These are phyloP conservation scores for Lasius platythorax DNA, from an alignment of 2,888 invertebrate species.

Conservation along the genomic window DNA sequence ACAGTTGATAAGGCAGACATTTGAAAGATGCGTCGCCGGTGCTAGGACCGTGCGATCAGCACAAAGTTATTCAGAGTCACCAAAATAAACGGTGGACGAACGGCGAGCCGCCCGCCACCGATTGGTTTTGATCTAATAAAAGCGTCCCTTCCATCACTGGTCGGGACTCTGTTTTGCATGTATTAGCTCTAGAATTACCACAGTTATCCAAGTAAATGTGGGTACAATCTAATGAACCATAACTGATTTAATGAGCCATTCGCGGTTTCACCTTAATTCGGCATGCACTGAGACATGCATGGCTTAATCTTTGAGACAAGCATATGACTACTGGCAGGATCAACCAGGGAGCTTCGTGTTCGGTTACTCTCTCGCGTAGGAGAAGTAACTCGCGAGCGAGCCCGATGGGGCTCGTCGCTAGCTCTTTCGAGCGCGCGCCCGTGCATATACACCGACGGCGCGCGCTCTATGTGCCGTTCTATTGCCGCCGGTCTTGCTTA, in stretches of 20 bases:
- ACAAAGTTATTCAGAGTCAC: too few species aligned
- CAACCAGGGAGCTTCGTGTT: conserved; percentile 82
- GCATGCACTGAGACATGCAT: conserved; percentile 89
- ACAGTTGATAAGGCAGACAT: conserved; percentile 90
- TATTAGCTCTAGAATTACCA: conserved; percentile 91
- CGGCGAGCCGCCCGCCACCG: too few species aligned
- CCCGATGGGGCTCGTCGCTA: too few species aligned
- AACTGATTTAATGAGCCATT: conserved; percentile 88
- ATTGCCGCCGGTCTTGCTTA: too few species aligned
- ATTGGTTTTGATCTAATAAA: too few species aligned
- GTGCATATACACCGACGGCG: too few species aligned
- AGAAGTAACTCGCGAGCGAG: too few species aligned
- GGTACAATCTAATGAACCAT: conserved; percentile 86
- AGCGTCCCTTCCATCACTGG: too few species aligned
- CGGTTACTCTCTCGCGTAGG: background rate
- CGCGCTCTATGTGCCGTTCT: too few species aligned
- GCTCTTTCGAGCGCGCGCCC: too few species aligned
- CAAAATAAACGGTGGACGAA: too few species aligned
- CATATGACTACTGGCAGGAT: conserved; percentile 88
- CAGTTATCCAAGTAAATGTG: conserved; percentile 88
- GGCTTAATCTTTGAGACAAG: conserved; percentile 90
- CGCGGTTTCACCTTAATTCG: conserved; percentile 87
- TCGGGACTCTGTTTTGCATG: conserved; percentile 87
- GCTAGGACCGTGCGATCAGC: conserved; percentile 57
- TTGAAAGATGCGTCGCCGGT: conserved; percentile 87